phyloP scores from a whole-genome alignment of 64 coral and sea anemone genomes.

The Astreopora myriophthalma region DNA sequence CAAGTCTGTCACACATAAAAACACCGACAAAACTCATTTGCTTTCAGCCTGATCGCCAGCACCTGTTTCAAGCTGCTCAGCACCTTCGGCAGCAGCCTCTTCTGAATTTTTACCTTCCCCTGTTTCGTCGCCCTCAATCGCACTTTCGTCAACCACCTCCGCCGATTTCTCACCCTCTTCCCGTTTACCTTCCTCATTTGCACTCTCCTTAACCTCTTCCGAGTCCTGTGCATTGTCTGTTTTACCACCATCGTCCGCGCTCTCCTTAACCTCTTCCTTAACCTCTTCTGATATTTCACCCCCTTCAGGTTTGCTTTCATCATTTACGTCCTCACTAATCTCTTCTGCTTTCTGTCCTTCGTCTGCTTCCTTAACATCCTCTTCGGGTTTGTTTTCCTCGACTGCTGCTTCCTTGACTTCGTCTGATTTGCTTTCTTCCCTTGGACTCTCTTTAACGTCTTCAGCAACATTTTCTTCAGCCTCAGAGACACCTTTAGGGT shows the following conservation, averaged over 20 bases:
- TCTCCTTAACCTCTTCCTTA: neutral
- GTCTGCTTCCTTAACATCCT: neutral
- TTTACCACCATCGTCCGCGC: neutral
- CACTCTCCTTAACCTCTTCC: constrained; percentile 42
- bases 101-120: neutral
- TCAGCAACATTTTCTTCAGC: constrained; percentile 13
- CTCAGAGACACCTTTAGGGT: neutral
- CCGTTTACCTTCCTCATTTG: neutral
- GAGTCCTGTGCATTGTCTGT: neutral
- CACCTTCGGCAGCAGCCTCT: neutral
- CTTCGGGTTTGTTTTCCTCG: neutral
- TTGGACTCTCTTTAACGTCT: constrained; percentile 2
- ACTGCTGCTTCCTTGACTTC: constrained; percentile 35
- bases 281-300: neutral
- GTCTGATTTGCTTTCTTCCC: constrained; percentile 30
- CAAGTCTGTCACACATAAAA: neutral
- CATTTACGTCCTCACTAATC: neutral
- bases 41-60: neutral
- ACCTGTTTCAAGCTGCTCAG: neutral
- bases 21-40: neutral
- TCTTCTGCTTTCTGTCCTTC: constrained; percentile 18
- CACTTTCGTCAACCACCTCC: neutral
- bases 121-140: neutral
- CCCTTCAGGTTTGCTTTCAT: constrained; percentile 6
- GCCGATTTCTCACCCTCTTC: constrained; percentile 2